Conservation (phyloP, 2,888 invertebrate genomes). For the Pharmacophagus antenor region DNA sequence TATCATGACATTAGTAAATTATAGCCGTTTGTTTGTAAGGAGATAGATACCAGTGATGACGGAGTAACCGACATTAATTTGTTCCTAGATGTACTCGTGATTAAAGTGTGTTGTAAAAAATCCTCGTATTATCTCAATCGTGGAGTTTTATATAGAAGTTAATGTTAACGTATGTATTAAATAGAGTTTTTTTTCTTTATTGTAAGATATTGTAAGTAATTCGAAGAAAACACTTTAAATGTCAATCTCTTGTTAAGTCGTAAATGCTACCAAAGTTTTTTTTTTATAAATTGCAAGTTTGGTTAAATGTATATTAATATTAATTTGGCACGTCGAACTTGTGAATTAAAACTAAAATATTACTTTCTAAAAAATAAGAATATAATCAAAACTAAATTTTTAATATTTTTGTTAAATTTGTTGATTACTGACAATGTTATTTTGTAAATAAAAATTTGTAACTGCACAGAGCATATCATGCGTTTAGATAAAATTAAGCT, state of each 20-base stretch:
- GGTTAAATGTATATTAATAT: constrained; percentile 27
- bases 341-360: constrained; percentile 18
- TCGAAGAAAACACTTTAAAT: constrained; percentile 16
- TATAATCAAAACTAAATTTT: constrained; percentile 21
- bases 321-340: constrained; percentile 22
- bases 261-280: constrained; percentile 29
- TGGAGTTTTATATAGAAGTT: constrained; percentile 26
- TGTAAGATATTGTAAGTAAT: constrained; percentile 28
- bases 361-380: constrained; percentile 22
- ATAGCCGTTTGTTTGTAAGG: constrained; percentile 19
- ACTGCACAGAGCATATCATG: constrained; percentile 32
- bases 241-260: constrained; percentile 27
- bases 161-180: constrained; percentile 24
- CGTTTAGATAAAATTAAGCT: constrained; percentile 31
- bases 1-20: constrained; percentile 30
- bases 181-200: constrained; percentile 27
- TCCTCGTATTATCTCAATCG: constrained; percentile 4
- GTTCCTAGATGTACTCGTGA: constrained; percentile 28
- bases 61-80: constrained; percentile 17
- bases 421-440: constrained; percentile 23
- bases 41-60: constrained; percentile 13
- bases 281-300: constrained; percentile 23
- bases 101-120: constrained; percentile 13
- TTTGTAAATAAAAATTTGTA: constrained; percentile 30
- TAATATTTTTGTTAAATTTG: constrained; percentile 32